phyloP scores from a whole-genome alignment of 1,140 invertebrate species.

The Drosophila obscura region DNA sequence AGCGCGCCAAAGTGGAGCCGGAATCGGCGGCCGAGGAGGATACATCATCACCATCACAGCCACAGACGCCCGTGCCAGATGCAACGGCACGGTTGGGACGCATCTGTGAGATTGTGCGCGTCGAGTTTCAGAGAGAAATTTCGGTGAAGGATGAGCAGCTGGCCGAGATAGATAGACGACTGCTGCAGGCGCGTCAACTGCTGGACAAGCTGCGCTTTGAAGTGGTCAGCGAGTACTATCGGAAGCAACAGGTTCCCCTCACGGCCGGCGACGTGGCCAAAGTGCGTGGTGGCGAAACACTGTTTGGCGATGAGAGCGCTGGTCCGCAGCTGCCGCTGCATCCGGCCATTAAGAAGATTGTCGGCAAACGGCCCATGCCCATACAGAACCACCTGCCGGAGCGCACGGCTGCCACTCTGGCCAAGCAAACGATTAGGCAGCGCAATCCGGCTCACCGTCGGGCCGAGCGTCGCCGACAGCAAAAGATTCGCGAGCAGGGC shows the following conservation, averaged over 20 bases:
- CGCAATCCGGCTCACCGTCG: conserved; percentile 52
- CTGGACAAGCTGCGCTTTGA: conserved; percentile 90
- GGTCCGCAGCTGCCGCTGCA: conserved; percentile 87
- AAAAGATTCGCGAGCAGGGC: conserved; percentile 62
- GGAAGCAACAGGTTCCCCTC: conserved; percentile 86
- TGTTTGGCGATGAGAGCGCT: conserved; percentile 47
- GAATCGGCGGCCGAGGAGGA: neutral
- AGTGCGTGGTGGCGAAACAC: conserved; percentile 68
- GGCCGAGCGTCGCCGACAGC: conserved; percentile 51
- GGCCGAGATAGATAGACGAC: conserved; percentile 86
- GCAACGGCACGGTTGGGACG: conserved; percentile 14
- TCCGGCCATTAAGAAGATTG: conserved; percentile 88
- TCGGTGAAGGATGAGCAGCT: conserved; percentile 85
- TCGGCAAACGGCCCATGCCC: conserved; percentile 85
- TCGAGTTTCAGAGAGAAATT: conserved; percentile 86
- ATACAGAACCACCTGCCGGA: conserved; percentile 83
- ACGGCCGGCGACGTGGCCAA: conserved; percentile 84
- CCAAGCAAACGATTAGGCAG: conserved; percentile 82
- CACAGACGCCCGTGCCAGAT: neutral
- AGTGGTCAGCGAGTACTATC: conserved; percentile 88
- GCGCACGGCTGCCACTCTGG: conserved; percentile 84
- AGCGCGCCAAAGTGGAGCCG: conserved; percentile 26
- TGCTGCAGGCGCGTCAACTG: conserved; percentile 86
- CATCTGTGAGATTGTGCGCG: conserved; percentile 62
- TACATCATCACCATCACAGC: too few species aligned